Evolutionary conservation across 1,140 invertebrate species (phyloP).

Genomic region (Heterodera carotae): DNA sequence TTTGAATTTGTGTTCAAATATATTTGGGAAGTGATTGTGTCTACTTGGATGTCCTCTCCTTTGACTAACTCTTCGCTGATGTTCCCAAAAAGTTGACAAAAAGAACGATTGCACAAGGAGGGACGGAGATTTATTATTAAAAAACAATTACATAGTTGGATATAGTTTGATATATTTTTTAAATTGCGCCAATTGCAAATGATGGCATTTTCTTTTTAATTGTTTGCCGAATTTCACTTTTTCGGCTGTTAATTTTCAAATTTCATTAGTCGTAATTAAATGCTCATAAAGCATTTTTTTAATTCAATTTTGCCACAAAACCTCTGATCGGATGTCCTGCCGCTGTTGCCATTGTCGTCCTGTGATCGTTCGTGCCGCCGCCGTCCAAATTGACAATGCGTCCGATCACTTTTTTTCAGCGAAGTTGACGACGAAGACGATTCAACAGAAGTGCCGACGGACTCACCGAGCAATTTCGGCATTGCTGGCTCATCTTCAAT

Average conservation of each 20-base stretch:
- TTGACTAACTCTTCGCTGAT: slow-evolving; percentile 22
- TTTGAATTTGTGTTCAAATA: neutral
- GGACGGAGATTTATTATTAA: neutral
- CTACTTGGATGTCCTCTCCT: slow-evolving; percentile 26
- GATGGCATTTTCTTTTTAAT: too few relatives aligned
- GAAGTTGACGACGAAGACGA: neutral
- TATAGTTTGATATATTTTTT: too few relatives aligned
- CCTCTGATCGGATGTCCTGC: neutral
- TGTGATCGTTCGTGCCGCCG: too few relatives aligned
- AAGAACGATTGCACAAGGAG: neutral
- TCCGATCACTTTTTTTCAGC: slow-evolving; percentile 16
- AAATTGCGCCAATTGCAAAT: too few relatives aligned
- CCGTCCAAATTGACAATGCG: slow-evolving; percentile 17
- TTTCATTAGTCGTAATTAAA: too few relatives aligned
- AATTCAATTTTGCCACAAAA: neutral
- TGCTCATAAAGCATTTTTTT: too few relatives aligned
- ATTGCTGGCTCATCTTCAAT: slow-evolving; percentile 23
- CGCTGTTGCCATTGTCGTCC: neutral
- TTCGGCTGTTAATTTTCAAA: too few relatives aligned
- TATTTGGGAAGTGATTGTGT: neutral
- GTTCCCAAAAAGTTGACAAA: slow-evolving; percentile 17
- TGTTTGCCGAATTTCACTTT: too few relatives aligned
- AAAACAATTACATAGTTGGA: neutral
- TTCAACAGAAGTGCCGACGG: too few relatives aligned
- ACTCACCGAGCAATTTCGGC: slow-evolving; percentile 27